Evolutionary conservation across 2,113 vertebrate species (phyloP), one percentile per base, ranked within the genome.

Genomic region (Brachionichthys hirsutus): DNA sequence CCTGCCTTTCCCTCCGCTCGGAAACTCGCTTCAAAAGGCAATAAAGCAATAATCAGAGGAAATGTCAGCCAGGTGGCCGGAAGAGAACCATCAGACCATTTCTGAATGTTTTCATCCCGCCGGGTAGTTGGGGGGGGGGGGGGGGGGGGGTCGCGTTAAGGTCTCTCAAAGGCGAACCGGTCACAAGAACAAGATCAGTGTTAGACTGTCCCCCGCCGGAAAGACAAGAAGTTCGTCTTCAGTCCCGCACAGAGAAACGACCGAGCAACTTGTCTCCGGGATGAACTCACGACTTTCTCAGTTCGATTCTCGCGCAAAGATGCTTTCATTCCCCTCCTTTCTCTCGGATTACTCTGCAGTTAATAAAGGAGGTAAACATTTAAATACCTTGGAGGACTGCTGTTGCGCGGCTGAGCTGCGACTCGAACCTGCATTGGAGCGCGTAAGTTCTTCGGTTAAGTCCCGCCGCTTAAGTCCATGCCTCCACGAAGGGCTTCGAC

Each of bases 1-100:
- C 93, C 94, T 95, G 93, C 87, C 78, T 80, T 54, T 68, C 55
- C 62, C 49, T 57, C 57, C 59, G 22, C 43, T 67, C 13, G 24
- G 30, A 46, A 36, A 41, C 63, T 60, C 54, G 69, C 53, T 65
- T 77, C 66, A 38, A 63, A 74, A 67, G 72, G 35, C 76, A 56
- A 18, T 2, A 13, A n/a, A n/a, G n/a, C n/a, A n/a, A n/a, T n/a
- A n/a, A n/a, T 11, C 7, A 17, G 1, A 36, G 2, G 30, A 60
- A 70, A 48, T 52, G 47, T 42, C 42, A 56, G 17, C 2, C 22
- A 10, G 9, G 22, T 3, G 46, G 0, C n/a, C n/a, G n/a, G 15
- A 70, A 83, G 75, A 49, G 67, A 47, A 46, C 7, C 12, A 52
- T 9, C 15, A 15, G 53, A 41, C 49, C 20, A 13, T 35, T 2